A percentile compares a stretch with the other conserved stretches of the same genome.
Conservation (phyloP, 1,140 invertebrate species). For the Aradophagus sp. region DNA sequence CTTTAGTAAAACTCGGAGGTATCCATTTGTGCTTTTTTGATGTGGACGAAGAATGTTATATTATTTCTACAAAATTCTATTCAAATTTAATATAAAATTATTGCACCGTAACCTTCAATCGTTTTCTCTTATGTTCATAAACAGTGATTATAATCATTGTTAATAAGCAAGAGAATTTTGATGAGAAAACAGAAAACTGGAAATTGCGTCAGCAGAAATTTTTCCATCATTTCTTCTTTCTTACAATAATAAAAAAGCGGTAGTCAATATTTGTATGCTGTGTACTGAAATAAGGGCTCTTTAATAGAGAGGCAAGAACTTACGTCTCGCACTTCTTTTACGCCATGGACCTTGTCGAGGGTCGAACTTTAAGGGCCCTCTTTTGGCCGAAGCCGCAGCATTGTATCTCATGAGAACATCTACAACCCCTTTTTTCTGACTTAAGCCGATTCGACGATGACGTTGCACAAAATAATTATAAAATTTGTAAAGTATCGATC, state of each 20-base stretch:
- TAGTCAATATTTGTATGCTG: slow-evolving; percentile 74
- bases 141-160: too few species aligned
- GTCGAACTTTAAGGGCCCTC: slow-evolving; percentile 64
- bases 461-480: slow-evolving; percentile 55
- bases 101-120: too few species aligned
- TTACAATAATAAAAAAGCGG: slow-evolving; percentile 49
- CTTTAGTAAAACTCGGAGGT: too few species aligned
- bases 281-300: slow-evolving; percentile 66
- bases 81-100: too few species aligned
- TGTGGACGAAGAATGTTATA: too few species aligned
- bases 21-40: too few species aligned
- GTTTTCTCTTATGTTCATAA: too few species aligned
- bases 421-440: slow-evolving; percentile 16
- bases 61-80: too few species aligned
- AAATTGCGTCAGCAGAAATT: slow-evolving; percentile 22
- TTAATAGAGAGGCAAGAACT: slow-evolving; percentile 64
- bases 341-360: slow-evolving; percentile 60
- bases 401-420: slow-evolving; percentile 58
- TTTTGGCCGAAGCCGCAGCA: slow-evolving; percentile 62
- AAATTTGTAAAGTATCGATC: slow-evolving; percentile 26
- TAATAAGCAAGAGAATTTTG: background rate
- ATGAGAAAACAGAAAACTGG: slow-evolving; percentile 2
- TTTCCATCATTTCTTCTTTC: too few species aligned
- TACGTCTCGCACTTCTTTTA: slow-evolving; percentile 50
- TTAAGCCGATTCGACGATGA: slow-evolving; percentile 66